Evolutionary conservation across 2,888 invertebrate species (phyloP).

Genomic region (Cephus sareptanus): DNA sequence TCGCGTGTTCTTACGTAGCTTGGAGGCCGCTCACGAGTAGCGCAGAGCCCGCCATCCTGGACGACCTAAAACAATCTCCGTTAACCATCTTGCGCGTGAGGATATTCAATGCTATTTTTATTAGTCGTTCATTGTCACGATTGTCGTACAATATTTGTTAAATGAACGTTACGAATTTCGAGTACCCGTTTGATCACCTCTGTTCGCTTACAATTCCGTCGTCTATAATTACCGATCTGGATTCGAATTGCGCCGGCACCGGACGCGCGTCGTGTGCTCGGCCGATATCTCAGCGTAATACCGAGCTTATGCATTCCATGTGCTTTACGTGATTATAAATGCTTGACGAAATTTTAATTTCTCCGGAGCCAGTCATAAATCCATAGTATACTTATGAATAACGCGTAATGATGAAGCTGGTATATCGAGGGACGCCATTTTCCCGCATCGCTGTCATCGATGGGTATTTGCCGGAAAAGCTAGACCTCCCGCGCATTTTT

Average conservation of each 20-base stretch:
- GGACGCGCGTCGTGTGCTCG: background rate
- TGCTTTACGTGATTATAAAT: background rate
- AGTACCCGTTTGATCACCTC: conserved; percentile 50
- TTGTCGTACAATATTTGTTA: background rate
- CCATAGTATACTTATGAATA: background rate
- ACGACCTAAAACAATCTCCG: background rate
- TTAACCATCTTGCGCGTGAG: background rate
- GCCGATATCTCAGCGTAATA: background rate
- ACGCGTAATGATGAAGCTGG: conserved; percentile 6
- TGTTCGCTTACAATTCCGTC: conserved; percentile 43
- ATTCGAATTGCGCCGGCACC: conserved; percentile 13
- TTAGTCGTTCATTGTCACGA: background rate
- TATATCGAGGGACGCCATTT: conserved; percentile 42
- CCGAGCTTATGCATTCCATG: conserved; percentile 8
- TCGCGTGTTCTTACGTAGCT: conserved; percentile 68
- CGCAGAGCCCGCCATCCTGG: background rate
- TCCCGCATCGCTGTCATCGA: conserved; percentile 34
- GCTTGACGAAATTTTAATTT: background rate
- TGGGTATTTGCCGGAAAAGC: conserved; percentile 35
- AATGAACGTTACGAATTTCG: conserved; percentile 54
- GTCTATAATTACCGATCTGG: conserved; percentile 53
- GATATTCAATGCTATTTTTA: background rate
- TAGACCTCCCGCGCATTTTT: conserved; percentile 60
- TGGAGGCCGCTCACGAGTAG: conserved; percentile 37
- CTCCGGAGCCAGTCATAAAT: background rate